Evolutionary conservation across 2,888 invertebrate species (phyloP), one percentile per base, ranked within the genome.

Genomic region (Sphaeridia pumilis): DNA sequence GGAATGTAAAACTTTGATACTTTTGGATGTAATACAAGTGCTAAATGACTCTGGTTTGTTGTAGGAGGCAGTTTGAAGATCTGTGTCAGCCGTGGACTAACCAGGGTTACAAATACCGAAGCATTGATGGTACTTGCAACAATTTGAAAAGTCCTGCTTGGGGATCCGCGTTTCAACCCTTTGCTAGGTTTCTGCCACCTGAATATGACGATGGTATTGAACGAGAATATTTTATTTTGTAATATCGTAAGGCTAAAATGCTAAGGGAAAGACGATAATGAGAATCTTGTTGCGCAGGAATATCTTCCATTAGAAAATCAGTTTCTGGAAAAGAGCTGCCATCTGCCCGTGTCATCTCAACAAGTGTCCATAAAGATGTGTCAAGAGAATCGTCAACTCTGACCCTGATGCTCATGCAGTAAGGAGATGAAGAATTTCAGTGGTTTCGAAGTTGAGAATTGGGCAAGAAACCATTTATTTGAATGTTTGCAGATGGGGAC

Each of bases 91-190:
- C 63, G 1, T 56, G 61, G 50, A 53, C 60, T 24, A 31, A 49
- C 17, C 51, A 51, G 14, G 48, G 43, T 21, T 47, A 46, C 10
- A 54, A 59, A 14, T 92, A 87, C 71, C 79, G 90, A 49, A 86
- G 87, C 1, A 79, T 85, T 50, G 88, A 89, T 67, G 92, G 92
- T 31, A 85, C 87, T 31, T 92, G 92, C 71, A 92, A 92, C 72
- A 90, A 92, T 72, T 71, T 81, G 48, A 74, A 76, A 49, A 76
- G 83, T 47, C 81, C 81, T 1, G 78, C 84, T 69, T 84, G 84
- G 80, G 90, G 90, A 0, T 81, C 87, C 4, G 79, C 87, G 2
- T 80, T 87, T 76, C 81, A 84, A 58, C 83, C 87, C 0, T 84
- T 88, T 67, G 82, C 83, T 66, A 71, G 90, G 41, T 85, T 88